Evolutionary conservation across 2,888 invertebrate genomes (phyloP).

Genomic region (Gonocerus acuteangulatus): DNA sequence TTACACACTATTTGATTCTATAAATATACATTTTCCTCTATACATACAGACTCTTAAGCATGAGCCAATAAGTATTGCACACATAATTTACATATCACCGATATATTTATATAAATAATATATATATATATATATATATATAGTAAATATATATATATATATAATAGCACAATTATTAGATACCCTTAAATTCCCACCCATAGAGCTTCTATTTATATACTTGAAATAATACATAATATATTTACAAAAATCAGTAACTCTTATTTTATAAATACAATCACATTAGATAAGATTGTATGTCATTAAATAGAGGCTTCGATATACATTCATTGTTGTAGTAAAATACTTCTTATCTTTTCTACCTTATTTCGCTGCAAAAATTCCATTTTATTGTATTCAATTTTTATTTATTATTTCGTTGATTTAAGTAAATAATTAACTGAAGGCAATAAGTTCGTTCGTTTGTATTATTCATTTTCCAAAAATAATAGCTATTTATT

Average conservation of each 20-base stretch:
- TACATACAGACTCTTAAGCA: slow-evolving; percentile 12
- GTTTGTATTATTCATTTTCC: too few species aligned
- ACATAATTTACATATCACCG: slow-evolving; percentile 26
- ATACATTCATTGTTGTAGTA: too few species aligned
- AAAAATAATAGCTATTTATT: too few species aligned
- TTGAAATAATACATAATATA: slow-evolving; percentile 24
- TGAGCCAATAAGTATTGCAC: slow-evolving; percentile 20
- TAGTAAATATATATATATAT: slow-evolving; percentile 17
- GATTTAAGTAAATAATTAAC: too few species aligned
- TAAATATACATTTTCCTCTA: slow-evolving; percentile 23
- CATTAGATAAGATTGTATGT: slow-evolving; percentile 2
- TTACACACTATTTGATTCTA: slow-evolving; percentile 17
- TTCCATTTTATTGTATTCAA: too few species aligned
- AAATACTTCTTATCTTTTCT: too few species aligned
- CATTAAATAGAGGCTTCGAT: background rate
- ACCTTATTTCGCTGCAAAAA: too few species aligned
- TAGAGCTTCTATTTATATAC: slow-evolving; percentile 13
- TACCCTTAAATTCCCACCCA: slow-evolving; percentile 17
- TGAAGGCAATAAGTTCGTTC: too few species aligned
- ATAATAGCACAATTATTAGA: slow-evolving; percentile 22
- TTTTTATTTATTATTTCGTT: too few species aligned
- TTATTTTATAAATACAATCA: slow-evolving; percentile 13
- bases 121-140: slow-evolving; percentile 21
- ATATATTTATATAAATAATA: slow-evolving; percentile 21
- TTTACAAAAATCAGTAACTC: slow-evolving; percentile 1